Evolutionary conservation across 1,140 invertebrate species (phyloP).

Genomic region (Ptiloglossa arizonensis): DNA sequence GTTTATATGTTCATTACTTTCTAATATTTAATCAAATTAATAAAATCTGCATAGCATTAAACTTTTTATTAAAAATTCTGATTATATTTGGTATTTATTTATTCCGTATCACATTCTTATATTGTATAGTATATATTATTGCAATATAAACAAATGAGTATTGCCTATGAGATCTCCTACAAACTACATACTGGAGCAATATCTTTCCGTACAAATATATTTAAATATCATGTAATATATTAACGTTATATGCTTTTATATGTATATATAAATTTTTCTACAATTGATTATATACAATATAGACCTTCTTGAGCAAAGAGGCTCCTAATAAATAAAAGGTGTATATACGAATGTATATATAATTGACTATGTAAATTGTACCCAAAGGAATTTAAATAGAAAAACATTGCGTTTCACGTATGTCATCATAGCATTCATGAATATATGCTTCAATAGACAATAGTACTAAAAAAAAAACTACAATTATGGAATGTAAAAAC

Average conservation of each 20-base stretch:
- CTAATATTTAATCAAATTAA: slow-evolving; percentile 16
- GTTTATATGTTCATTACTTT: too few species aligned
- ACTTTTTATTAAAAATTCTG: slow-evolving; percentile 42
- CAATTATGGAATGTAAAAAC: slow-evolving; percentile 50
- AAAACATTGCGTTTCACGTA: slow-evolving; percentile 32
- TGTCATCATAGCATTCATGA: slow-evolving; percentile 20
- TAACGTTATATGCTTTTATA: slow-evolving; percentile 54
- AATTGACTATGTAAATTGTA: slow-evolving; percentile 71
- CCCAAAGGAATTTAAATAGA: slow-evolving; percentile 51
- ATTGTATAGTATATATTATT: slow-evolving; percentile 56
- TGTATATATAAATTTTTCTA: slow-evolving; percentile 50
- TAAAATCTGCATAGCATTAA: slow-evolving; percentile 15
- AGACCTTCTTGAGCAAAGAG: slow-evolving; percentile 61
- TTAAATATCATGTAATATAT: slow-evolving; percentile 67
- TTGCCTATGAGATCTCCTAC: slow-evolving; percentile 59
- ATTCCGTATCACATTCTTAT: slow-evolving; percentile 52
- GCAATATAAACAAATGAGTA: slow-evolving; percentile 59
- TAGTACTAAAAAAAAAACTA: slow-evolving; percentile 31
- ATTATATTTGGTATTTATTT: slow-evolving; percentile 54
- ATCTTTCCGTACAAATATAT: slow-evolving; percentile 64
- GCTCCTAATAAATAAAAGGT: slow-evolving; percentile 67
- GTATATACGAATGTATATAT: slow-evolving; percentile 48
- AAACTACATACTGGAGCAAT: slow-evolving; percentile 49
- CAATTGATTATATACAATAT: slow-evolving; percentile 55
- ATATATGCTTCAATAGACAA: slow-evolving; percentile 26